Evolutionary conservation across 1,140 invertebrate species (phyloP), one percentile per base, ranked within the genome.

Genomic region (Patella vulgata): DNA sequence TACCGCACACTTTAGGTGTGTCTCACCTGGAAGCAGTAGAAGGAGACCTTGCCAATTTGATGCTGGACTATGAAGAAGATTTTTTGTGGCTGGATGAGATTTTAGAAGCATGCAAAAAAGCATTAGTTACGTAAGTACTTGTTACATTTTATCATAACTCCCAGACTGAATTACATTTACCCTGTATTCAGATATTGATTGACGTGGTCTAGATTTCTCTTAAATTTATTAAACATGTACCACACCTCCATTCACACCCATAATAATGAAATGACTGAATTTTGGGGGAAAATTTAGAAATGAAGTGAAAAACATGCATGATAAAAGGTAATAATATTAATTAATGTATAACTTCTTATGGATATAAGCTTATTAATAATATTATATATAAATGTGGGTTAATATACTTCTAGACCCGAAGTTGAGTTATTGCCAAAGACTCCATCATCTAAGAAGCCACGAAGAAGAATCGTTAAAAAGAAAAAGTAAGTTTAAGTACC

Each of bases 51-150:
- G 31, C 27, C 14, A 36, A 60, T 39, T 33, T 42, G 17, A 28
- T 70, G 23, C 47, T 50, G 31, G 51, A 56, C 21, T 47, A 60
- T 33, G 68, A 66, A 21, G 51, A 53, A 19, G 40, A 70, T n/a
- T 70, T 68, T 42, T 48, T 48, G 3, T 73, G 71, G 71, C 51
- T 73, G 33, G 61, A 70, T 28, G 68, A 73, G 28, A 68, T 70
- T 27, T 27, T 63, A 9, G 54, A 59, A 14, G 65, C 58, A 36
- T 68, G 61, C 44, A 71, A 68, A 53, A 54, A 68, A 30, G 44
- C 58, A 12, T 71, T 71, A 56, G 54, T 50, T 19, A 68, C 33
- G 70, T 71, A 71, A 50, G 54, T 36, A 19, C 14, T 36, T n/a
- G n/a, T n/a, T n/a, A n/a, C n/a, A n/a, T n/a, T n/a, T n/a, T n/a